Conservation (phyloP, 2,113 vertebrate species). For the Empidonax traillii region DNA sequence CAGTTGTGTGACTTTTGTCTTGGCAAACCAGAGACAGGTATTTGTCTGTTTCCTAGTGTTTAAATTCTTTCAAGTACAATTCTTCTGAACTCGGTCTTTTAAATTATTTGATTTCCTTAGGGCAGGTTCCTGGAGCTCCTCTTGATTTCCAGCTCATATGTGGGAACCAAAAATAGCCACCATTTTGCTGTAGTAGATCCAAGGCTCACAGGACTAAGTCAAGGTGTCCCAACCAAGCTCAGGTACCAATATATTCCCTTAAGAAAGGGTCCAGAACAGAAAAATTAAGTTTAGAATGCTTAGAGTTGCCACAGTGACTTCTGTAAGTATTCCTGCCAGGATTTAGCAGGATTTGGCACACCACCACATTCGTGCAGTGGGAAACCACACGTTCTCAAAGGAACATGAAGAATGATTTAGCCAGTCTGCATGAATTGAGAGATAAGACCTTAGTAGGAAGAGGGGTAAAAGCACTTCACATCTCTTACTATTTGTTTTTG, state of each 20-base stretch:
- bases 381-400: background rate
- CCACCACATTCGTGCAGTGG: background rate
- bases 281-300: fast-evolving
- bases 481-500: background rate
- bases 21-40: background rate
- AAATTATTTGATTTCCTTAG: background rate
- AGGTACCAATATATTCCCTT: background rate
- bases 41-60: background rate
- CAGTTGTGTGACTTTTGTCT: background rate
- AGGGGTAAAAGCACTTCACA: background rate
- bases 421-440: background rate
- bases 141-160: background rate
- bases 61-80: background rate
- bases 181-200: background rate
- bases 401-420: background rate
- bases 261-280: background rate
- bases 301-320: background rate
- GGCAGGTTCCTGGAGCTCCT: background rate
- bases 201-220: background rate
- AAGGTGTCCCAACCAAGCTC: background rate
- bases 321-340: background rate
- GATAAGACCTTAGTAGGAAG: background rate
- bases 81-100: background rate
- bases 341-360: background rate
- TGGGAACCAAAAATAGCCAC: background rate